Base-by-base conservation (phyloP, 1,140 invertebrate species). In the Drosophila erecta region DNA sequence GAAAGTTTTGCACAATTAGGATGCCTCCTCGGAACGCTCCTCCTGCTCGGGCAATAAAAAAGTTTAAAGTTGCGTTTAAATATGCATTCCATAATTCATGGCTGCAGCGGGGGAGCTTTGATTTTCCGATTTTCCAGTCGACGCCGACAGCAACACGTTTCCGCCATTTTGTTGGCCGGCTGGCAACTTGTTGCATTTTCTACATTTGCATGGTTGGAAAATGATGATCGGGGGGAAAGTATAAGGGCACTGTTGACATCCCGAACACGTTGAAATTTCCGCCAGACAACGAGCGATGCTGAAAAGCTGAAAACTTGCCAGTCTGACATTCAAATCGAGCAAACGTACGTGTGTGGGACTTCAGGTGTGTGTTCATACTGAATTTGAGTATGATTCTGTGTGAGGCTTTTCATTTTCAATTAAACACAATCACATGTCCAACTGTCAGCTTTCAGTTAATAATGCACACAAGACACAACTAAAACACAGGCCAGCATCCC, bases 61-160 rank as follows among this genome's bases (percentile, higher is more conserved):
- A 89, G 59, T 89, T 87, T 89, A 89, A 87, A 87, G 84, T 87
- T 89, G 53, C 83, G 65, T 79, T 87, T 83, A 89, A 83, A 87
- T 84, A 79, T 87, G 55, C 84, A 87, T 89, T 89, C 69, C 84
- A 87, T 83, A 87, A 87, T 87, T 87, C 86, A 77, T 50, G 56
- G 46, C 14, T 56, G 24, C 53, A 41, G 15, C 7, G 4, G 14
- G 2, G 41, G 14, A 47, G 44, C 76, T 83, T 79, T 81, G 70
- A 87, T 70, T 81, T 61, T 81, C 75, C 73, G 70, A 87, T 70
- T 81, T 61, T 81, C 75, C 73, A 83, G 62, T 81, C 66, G 71
- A 54, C 60, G 61, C 12, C 60, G 81, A 76, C 81, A 77, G 81
- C 73, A 86, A 77, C 79, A 89, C 84, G 84, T 84, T 89, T 89